Percentiles rank a stretch among this genome's conserved stretches.
These are phyloP conservation scores for Callimico goeldii DNA, from an alignment of 2,797 vertebrate species.

Conservation along the genomic window DNA sequence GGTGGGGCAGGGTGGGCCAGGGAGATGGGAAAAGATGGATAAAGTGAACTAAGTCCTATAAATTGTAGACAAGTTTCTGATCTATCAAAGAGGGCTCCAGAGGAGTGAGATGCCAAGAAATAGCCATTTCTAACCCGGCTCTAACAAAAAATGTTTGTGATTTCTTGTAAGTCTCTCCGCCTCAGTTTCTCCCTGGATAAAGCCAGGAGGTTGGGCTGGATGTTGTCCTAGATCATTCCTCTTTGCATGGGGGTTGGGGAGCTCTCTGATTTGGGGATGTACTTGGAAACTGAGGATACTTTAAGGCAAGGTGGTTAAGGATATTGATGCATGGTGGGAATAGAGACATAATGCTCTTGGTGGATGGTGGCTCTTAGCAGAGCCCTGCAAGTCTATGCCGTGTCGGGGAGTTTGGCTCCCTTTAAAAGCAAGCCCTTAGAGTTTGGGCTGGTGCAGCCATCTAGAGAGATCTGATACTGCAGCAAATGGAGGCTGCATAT, in stretches of 20 bases:
- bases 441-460: background rate
- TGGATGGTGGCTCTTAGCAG: background rate
- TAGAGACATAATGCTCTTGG: background rate
- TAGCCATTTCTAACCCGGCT: background rate
- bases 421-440: background rate
- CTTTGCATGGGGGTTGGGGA: too few relatives aligned
- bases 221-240: background rate
- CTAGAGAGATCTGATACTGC: background rate
- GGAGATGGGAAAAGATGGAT: background rate
- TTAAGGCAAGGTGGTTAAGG: background rate
- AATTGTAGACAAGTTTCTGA: background rate
- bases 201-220: background rate
- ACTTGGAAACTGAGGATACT: background rate
- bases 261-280: background rate
- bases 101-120: background rate
- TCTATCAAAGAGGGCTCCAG: background rate
- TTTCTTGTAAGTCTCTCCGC: background rate
- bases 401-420: background rate
- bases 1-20: accelerated
- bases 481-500: background rate
- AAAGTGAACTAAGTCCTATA: background rate
- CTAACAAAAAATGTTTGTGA: background rate
- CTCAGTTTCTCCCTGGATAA: background rate
- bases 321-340: background rate
- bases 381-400: background rate